phyloP scores from a whole-genome alignment of 2,797 vertebrate genomes.

The Crypturellus tataupa region DNA sequence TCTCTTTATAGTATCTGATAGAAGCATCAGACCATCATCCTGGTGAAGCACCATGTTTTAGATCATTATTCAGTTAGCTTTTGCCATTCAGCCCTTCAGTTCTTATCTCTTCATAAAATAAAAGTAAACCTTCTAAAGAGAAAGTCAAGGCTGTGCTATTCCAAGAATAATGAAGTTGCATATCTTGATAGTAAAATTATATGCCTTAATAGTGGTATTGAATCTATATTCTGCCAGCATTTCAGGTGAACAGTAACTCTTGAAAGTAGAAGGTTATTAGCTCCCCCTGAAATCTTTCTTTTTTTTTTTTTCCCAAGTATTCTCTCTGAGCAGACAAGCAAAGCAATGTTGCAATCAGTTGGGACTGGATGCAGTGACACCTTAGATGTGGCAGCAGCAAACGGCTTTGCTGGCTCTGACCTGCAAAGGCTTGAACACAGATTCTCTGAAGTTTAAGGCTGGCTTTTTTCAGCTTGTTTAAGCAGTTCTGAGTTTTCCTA shows the following conservation, averaged over 20 bases:
- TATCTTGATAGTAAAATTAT: neutral
- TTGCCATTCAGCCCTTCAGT: neutral
- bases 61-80: neutral
- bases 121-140: neutral
- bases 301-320: neutral
- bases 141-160: neutral
- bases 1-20: neutral
- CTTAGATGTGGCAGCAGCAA: neutral
- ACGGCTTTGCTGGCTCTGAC: neutral
- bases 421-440: fast-evolving
- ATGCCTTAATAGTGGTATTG: neutral
- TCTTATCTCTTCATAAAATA: neutral
- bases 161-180: neutral
- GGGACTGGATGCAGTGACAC: neutral
- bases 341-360: neutral
- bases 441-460: neutral
- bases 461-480: neutral
- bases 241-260: neutral
- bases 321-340: neutral
- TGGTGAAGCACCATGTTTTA: neutral
- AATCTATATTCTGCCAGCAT: neutral
- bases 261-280: neutral
- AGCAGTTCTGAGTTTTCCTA: neutral
- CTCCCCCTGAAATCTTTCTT: neutral
- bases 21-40: neutral